Percentiles rank a stretch among this genome's conserved stretches.
Evolutionary conservation across 2,113 vertebrate genomes (phyloP).

Genomic region (Xenus cinereus): DNA sequence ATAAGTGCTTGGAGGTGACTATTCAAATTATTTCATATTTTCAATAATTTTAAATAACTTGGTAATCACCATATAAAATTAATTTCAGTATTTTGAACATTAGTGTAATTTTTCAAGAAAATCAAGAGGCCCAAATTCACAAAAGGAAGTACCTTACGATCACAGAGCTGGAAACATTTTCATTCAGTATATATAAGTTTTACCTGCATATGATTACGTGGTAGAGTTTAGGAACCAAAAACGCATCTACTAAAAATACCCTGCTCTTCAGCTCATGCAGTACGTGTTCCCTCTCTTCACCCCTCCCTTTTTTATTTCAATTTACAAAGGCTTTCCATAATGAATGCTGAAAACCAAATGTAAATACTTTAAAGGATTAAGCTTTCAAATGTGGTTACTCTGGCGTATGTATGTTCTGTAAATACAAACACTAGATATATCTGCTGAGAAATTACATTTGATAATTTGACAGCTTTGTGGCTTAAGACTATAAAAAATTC

Average conservation of each 20-base stretch:
- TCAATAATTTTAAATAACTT: neutral
- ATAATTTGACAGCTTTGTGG: slow-evolving; percentile 68
- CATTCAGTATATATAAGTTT: neutral
- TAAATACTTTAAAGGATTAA: slow-evolving; percentile 67
- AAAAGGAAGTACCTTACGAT: neutral
- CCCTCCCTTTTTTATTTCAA: slow-evolving; percentile 24
- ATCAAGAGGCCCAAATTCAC: neutral
- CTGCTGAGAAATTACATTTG: slow-evolving; percentile 69
- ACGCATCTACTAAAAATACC: slow-evolving; percentile 16
- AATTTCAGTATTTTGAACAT: neutral
- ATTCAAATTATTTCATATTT: neutral
- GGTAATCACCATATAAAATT: neutral
- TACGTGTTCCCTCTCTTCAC: neutral
- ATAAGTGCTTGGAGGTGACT: neutral
- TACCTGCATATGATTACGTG: neutral
- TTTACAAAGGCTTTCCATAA: slow-evolving; percentile 62
- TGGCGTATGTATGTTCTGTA: slow-evolving; percentile 58
- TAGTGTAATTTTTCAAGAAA: neutral
- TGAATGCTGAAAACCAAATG: slow-evolving; percentile 48
- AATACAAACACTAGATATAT: slow-evolving; percentile 69
- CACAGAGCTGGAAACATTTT: neutral
- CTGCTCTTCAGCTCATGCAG: neutral
- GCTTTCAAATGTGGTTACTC: slow-evolving; percentile 57
- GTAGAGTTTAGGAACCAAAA: neutral
- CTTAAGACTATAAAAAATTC: slow-evolving; percentile 71